phyloP scores from a whole-genome alignment of 2,113 vertebrate species.

The Phyllostomus hastatus region DNA sequence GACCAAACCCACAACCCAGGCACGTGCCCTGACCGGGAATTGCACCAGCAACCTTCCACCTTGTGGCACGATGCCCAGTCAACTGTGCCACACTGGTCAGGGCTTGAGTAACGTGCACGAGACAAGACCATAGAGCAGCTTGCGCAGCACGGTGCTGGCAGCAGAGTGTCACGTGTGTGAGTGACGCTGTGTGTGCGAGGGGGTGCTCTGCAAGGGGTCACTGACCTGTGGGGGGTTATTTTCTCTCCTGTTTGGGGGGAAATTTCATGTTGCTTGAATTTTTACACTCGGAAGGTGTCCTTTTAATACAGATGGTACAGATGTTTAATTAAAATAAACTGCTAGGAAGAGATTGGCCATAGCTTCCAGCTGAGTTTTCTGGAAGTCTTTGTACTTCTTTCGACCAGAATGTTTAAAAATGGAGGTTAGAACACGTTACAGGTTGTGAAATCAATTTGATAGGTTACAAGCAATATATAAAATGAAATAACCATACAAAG shows the following conservation, averaged over 20 bases:
- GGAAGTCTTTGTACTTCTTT: background rate
- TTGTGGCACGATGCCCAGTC: no score
- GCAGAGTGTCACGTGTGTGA: background rate
- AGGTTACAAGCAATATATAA: background rate
- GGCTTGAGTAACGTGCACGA: background rate
- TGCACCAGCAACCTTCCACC: no score
- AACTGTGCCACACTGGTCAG: no score
- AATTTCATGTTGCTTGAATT: background rate
- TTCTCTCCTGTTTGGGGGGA: background rate
- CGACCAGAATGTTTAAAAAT: background rate
- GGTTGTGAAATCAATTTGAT: background rate
- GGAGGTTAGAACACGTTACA: background rate
- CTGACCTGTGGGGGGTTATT: background rate
- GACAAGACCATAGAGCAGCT: background rate
- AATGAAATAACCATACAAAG: background rate
- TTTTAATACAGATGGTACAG: background rate
- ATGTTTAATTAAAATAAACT: background rate
- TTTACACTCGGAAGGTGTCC: background rate
- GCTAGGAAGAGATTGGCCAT: background rate
- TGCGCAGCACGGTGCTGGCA: no score
- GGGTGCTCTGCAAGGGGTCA: background rate
- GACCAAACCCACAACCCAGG: no score
- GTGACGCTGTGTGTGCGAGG: accelerated
- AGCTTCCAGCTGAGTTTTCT: background rate
- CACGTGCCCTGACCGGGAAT: no score